These are phyloP conservation scores for Maniola hyperantus DNA, from an alignment of 2,888 invertebrate species.

Conservation along the genomic window DNA sequence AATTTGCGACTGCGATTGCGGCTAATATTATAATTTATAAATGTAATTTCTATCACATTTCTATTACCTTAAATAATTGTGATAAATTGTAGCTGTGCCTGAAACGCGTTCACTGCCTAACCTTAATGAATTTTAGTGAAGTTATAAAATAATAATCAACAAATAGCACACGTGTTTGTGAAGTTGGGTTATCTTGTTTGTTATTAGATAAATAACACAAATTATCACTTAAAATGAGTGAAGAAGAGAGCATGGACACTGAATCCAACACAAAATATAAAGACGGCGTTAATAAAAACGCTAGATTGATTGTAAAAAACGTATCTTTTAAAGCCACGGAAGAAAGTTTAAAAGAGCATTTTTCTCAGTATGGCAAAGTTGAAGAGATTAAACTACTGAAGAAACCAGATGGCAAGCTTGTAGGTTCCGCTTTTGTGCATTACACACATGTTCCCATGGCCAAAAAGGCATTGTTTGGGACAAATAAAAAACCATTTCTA, in stretches of 20 bases:
- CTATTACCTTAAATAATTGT: not conserved
- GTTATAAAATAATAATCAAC: constrained; percentile 5
- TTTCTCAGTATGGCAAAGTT: constrained; percentile 89
- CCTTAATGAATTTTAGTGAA: not conserved
- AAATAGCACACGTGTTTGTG: constrained; percentile 4
- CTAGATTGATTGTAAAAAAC: constrained; percentile 87
- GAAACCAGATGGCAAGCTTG: constrained; percentile 89
- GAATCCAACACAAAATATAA: constrained; percentile 50
- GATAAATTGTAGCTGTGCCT: not conserved
- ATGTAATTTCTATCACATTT: not conserved
- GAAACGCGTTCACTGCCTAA: not conserved
- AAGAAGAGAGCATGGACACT: constrained; percentile 44
- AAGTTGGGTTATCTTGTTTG: constrained; percentile 12
- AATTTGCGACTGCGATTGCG: not conserved
- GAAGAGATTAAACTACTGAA: constrained; percentile 89
- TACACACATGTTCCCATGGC: constrained; percentile 91
- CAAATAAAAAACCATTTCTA: constrained; percentile 87
- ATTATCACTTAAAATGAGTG: constrained; percentile 32
- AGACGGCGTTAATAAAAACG: constrained; percentile 66
- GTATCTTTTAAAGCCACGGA: constrained; percentile 90
- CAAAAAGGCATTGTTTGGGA: constrained; percentile 89
- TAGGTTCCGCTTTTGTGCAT: constrained; percentile 96
- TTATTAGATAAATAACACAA: not conserved
- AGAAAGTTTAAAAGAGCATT: constrained; percentile 87
- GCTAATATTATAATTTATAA: not conserved